A percentile compares a stretch with the other conserved stretches of the same genome.
phyloP scores from a whole-genome alignment of 2,113 vertebrate genomes.

The Chionis minor region DNA sequence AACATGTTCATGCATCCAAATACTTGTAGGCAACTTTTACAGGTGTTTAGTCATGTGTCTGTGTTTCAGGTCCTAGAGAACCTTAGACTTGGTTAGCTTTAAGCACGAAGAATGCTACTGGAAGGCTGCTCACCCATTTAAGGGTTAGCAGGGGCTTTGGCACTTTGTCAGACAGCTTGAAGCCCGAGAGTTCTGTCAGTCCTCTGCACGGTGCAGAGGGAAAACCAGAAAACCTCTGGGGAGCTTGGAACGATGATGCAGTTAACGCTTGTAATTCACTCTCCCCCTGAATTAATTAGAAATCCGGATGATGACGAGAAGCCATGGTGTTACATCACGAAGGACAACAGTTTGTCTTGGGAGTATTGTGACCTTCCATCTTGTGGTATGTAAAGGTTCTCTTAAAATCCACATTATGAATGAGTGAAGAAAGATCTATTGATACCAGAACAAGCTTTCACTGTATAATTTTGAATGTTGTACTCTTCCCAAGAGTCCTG shows the following conservation, averaged over 20 bases:
- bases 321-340: constrained; percentile 92
- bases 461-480: background rate
- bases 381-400: constrained; percentile 74
- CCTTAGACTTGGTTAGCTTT: background rate
- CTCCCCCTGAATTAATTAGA: constrained; percentile 66
- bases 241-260: background rate
- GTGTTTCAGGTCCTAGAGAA: background rate
- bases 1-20: background rate
- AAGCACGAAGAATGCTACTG: background rate
- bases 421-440: background rate
- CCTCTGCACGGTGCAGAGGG: background rate
- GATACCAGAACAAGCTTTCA: background rate
- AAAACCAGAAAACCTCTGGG: background rate
- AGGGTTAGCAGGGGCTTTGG: background rate
- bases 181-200: background rate
- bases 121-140: background rate
- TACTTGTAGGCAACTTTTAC: constrained; percentile 14
- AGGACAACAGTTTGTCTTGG: constrained; percentile 85
- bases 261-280: background rate
- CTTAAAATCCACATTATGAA: background rate
- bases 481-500: background rate
- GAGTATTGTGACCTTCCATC: constrained; percentile 82
- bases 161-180: background rate
- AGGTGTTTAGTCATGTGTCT: background rate
- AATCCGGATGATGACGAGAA: constrained; percentile 87